These are phyloP conservation scores for Catamblyrhynchus diadema DNA, from an alignment of 2,797 vertebrate species.

Conservation along the genomic window DNA sequence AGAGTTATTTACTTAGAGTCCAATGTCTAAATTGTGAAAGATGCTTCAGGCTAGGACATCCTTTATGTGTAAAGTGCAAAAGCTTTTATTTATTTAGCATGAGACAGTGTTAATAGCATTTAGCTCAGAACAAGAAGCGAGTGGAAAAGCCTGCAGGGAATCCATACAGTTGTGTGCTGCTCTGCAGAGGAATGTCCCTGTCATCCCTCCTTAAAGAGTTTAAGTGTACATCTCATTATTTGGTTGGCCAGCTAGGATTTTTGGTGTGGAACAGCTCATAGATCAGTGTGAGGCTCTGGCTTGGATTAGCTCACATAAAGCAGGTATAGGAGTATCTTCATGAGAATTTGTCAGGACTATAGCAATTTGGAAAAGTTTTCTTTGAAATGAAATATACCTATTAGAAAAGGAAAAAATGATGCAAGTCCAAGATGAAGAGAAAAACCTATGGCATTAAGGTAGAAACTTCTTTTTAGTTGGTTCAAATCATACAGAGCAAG, in stretches of 20 bases:
- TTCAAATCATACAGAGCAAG: background rate
- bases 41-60: background rate
- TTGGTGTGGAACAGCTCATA: background rate
- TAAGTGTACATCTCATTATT: background rate
- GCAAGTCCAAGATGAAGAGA: background rate
- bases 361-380: background rate
- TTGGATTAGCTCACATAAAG: background rate
- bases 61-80: background rate
- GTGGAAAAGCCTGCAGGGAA: background rate
- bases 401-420: background rate
- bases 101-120: background rate
- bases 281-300: background rate
- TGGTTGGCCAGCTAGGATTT: background rate
- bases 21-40: background rate
- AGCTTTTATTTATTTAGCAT: conserved; percentile 16
- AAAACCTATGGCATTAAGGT: background rate
- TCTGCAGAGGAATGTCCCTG: background rate
- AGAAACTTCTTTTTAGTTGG: background rate
- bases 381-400: background rate
- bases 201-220: background rate
- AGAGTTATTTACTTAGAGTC: background rate
- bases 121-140: background rate
- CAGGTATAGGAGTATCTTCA: background rate
- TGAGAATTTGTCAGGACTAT: background rate
- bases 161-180: background rate